A percentile compares a stretch with the other conserved stretches of the same genome.
These are phyloP conservation scores for Apantesis nais DNA, from an alignment of 2,888 invertebrate genomes.

Conservation along the genomic window DNA sequence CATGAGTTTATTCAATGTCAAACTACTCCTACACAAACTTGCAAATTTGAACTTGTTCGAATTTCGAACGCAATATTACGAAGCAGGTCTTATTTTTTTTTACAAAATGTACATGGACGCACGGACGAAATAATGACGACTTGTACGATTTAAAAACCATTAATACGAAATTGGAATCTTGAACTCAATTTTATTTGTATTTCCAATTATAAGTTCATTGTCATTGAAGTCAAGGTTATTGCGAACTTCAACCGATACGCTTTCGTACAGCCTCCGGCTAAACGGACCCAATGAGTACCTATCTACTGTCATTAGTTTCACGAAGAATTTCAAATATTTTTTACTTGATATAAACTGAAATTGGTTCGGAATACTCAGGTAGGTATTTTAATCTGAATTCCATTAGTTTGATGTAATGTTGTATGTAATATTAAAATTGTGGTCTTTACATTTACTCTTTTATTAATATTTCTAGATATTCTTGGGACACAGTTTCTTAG, in stretches of 20 bases:
- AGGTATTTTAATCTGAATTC: slow-evolving; percentile 2
- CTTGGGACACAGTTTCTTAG: background rate
- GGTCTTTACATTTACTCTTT: background rate
- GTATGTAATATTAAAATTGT: background rate
- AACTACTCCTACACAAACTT: background rate
- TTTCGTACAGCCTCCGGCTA: slow-evolving; percentile 33
- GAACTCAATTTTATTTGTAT: slow-evolving; percentile 33
- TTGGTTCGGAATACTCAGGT: slow-evolving; percentile 5
- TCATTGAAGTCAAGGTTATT: slow-evolving; percentile 43
- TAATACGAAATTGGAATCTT: slow-evolving; percentile 22
- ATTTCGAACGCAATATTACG: background rate
- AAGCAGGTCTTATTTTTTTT: background rate
- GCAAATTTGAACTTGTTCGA: background rate
- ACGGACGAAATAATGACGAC: background rate
- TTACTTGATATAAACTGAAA: slow-evolving; percentile 10
- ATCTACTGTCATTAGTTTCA: slow-evolving; percentile 32
- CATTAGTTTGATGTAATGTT: slow-evolving; percentile 1
- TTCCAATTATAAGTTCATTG: slow-evolving; percentile 45
- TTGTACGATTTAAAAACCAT: slow-evolving; percentile 20
- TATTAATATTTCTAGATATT: background rate
- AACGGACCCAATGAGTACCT: slow-evolving; percentile 29
- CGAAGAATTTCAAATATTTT: slow-evolving; percentile 15
- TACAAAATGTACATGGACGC: slow-evolving; percentile 5
- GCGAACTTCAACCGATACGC: slow-evolving; percentile 36
- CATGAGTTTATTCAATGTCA: background rate